These are phyloP conservation scores for Bradysia coprophila DNA, from an alignment of 1,140 invertebrate species.

Conservation along the genomic window DNA sequence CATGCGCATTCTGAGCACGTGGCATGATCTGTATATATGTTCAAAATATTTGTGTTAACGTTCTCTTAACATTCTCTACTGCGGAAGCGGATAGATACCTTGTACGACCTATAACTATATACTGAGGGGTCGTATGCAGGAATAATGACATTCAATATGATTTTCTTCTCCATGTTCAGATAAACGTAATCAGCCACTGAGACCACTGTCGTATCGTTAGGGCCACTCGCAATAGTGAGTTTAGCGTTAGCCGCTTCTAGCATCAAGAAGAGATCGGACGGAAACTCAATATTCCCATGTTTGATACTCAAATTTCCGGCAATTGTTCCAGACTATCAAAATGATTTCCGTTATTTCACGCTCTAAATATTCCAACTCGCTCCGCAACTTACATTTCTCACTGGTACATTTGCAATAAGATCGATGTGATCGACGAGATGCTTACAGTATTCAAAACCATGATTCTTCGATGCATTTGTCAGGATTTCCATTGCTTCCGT, in stretches of 20 bases:
- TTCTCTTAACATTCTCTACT: too few relatives aligned
- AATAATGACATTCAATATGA: constrained; percentile 4
- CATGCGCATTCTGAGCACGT: constrained; percentile 63
- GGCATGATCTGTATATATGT: too few relatives aligned
- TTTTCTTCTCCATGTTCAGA: constrained; percentile 2
- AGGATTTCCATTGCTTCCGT: constrained; percentile 33
- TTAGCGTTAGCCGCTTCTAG: constrained; percentile 40
- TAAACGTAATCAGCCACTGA: constrained; percentile 4
- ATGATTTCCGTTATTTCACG: too few relatives aligned
- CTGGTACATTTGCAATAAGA: constrained; percentile 37
- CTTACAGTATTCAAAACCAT: neutral
- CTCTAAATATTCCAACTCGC: too few relatives aligned
- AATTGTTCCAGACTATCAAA: constrained; percentile 39
- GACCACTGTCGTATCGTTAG: constrained; percentile 17
- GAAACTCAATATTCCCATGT: constrained; percentile 51
- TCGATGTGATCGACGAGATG: constrained; percentile 24
- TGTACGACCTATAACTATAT: constrained; percentile 7
- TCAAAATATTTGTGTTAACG: too few relatives aligned
- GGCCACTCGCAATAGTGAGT: constrained; percentile 19
- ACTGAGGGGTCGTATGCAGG: neutral
- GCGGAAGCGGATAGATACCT: constrained; percentile 35
- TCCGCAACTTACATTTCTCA: constrained; percentile 39
- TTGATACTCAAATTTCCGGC: too few relatives aligned
- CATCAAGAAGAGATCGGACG: constrained; percentile 50
- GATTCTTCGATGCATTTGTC: constrained; percentile 16